phyloP scores from a whole-genome alignment of 2,113 vertebrate species.

The Sorex fumeus region DNA sequence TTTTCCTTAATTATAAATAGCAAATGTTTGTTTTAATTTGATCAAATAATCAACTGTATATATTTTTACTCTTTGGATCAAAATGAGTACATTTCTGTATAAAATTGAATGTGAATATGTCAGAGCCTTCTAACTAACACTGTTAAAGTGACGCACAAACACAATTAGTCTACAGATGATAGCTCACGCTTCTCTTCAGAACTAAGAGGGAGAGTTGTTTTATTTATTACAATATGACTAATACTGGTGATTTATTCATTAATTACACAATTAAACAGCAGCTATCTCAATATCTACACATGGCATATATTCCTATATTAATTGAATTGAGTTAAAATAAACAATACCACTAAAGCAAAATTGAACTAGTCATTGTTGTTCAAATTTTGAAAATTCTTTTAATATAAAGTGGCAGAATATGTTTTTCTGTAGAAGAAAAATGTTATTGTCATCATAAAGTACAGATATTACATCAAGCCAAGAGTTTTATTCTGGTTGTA shows the following conservation, averaged over 20 bases:
- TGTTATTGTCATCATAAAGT: slow-evolving; percentile 49
- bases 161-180: background rate
- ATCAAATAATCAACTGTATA: background rate
- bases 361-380: slow-evolving; percentile 55
- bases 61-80: background rate
- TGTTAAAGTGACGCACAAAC: slow-evolving; percentile 22
- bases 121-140: background rate
- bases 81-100: background rate
- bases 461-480: slow-evolving; percentile 32
- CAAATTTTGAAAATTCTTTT: slow-evolving; percentile 53
- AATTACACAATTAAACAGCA: slow-evolving; percentile 1
- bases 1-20: background rate
- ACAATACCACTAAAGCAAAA: slow-evolving; percentile 44
- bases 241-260: background rate
- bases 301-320: slow-evolving; percentile 45
- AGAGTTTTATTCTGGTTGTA: slow-evolving; percentile 60
- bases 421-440: slow-evolving; percentile 44
- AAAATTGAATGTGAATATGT: background rate
- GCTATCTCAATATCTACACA: background rate
- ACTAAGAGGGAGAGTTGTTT: background rate
- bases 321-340: slow-evolving; percentile 71
- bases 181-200: background rate
- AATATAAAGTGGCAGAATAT: slow-evolving; percentile 56
- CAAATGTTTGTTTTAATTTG: background rate
- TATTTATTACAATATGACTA: background rate